Base-by-base conservation (phyloP, 2,113 vertebrate genomes). In the Sclerurus mexicanus region DNA sequence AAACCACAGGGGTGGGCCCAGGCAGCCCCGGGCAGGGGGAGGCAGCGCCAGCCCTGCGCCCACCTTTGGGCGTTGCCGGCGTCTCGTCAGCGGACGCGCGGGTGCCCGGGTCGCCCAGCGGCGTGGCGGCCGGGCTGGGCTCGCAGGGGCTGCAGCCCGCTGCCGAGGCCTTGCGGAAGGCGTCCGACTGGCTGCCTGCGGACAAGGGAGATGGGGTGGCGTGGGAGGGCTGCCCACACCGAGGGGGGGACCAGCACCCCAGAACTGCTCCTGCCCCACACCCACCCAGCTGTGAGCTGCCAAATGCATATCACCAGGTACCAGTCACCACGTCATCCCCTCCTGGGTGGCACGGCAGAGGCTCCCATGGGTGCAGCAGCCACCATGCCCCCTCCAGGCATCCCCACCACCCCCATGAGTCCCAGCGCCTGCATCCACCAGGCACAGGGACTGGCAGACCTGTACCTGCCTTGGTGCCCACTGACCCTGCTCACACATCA, bases 131-230 rank as follows among this genome's bases (percentile, higher is more conserved):
- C 13, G 96, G 84, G 94, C 98, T 98, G 90, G 98, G 72, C 89
- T 98, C 98, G 14, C 98, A 98, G 46, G 98, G 98, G 97, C 98
- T 98, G 93, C 95, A 79, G 87, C 97, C 97, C 40, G 85, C 97
- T 24, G 98, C 97, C 1, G 95, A 96, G 87, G 97, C 97, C 97
- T 98, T 98, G 97, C 98, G 97, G 97, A 98, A 98, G 66, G 97
- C 96, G 75, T 98, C 98, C 77, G 98, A 96, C 95, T 98, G 98
- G 96, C 98, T 98, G 97, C 98, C 98, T 98, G 94, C 14, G 3
- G 95, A 97, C 88, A 85, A 97, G 96, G 97, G 74, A 97, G 90
- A 97, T 0, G 22, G 62, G 92, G 78, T 71, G 60, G 73, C 76
- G 8, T 95, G 33, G 31, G 20, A 71, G 71, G 31, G 22, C 47